Evolutionary conservation across 1,140 invertebrate species (phyloP).

Genomic region (Diprion similis): DNA sequence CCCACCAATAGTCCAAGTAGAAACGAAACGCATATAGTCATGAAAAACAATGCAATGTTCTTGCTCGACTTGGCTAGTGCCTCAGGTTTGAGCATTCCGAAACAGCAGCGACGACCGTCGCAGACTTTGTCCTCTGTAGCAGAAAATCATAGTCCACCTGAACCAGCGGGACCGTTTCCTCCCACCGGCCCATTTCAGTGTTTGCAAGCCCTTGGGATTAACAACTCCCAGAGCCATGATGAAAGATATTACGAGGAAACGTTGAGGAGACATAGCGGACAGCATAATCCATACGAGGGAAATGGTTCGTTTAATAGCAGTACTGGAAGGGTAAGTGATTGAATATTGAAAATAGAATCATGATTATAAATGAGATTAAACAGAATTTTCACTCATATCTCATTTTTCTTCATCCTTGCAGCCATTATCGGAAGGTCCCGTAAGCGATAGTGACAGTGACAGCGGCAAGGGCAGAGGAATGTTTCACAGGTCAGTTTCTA

Average conservation of each 20-base stretch:
- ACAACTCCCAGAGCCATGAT: slow-evolving; percentile 64
- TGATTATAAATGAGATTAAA: not conserved
- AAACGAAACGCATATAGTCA: slow-evolving; percentile 76
- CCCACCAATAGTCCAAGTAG: slow-evolving; percentile 48
- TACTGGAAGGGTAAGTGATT: slow-evolving; percentile 53
- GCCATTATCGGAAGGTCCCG: slow-evolving; percentile 66
- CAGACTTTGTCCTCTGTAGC: slow-evolving; percentile 68
- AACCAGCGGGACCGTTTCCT: slow-evolving; percentile 63
- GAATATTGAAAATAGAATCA: slow-evolving; percentile 23
- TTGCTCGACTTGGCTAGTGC: slow-evolving; percentile 86
- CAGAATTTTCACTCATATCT: not conserved
- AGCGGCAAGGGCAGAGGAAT: slow-evolving; percentile 63
- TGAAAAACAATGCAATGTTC: slow-evolving; percentile 95
- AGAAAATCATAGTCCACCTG: slow-evolving; percentile 67
- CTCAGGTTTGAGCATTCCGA: slow-evolving; percentile 61
- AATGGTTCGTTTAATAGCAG: slow-evolving; percentile 39
- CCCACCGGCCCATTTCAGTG: slow-evolving; percentile 81
- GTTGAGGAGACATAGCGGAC: slow-evolving; percentile 57
- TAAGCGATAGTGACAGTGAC: slow-evolving; percentile 65
- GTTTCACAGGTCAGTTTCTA: slow-evolving; percentile 74
- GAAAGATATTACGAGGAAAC: slow-evolving; percentile 65
- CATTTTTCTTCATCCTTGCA: slow-evolving; percentile 35
- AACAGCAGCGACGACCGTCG: slow-evolving; percentile 63
- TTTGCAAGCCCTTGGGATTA: slow-evolving; percentile 71
- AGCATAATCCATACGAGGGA: slow-evolving; percentile 44